Conservation (phyloP, 1,140 invertebrate species). For the Meloidogyne exigua region DNA sequence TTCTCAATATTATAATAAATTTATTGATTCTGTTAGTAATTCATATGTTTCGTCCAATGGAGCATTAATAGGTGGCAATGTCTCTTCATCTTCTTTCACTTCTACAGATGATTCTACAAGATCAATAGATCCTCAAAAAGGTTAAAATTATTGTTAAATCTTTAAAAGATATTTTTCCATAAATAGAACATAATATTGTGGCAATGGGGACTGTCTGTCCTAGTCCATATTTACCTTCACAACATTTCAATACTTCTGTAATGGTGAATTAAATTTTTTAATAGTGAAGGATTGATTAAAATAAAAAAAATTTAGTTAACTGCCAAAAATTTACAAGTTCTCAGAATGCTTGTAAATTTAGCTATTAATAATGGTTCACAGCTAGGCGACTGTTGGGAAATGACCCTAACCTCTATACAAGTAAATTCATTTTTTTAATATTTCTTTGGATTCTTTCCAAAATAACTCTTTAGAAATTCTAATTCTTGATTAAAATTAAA, state of each 20-base stretch:
- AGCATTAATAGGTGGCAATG: background rate
- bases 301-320: conserved; percentile 71
- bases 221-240: conserved; percentile 70
- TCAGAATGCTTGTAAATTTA: conserved; percentile 81
- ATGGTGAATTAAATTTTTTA: conserved; percentile 69
- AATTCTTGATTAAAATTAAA: background rate
- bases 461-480: conserved; percentile 64
- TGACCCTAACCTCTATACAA: conserved; percentile 86
- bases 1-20: conserved; percentile 80
- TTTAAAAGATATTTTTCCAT: conserved; percentile 2
- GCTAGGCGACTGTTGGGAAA: conserved; percentile 87
- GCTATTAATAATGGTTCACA: conserved; percentile 88
- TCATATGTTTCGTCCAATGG: conserved; percentile 12
- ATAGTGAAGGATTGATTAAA: background rate
- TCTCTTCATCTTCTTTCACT: background rate
- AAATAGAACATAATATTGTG: conserved; percentile 39
- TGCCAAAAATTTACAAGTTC: conserved; percentile 92
- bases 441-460: conserved; percentile 49
- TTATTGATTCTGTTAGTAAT: conserved; percentile 28
- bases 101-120: background rate
- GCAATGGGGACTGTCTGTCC: conserved; percentile 60
- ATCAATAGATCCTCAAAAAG: conserved; percentile 11
- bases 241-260: conserved; percentile 81
- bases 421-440: background rate
- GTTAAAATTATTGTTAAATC: background rate